phyloP scores from a whole-genome alignment of 1,140 invertebrate genomes.

The Pseudomyrmex flavicornis region DNA sequence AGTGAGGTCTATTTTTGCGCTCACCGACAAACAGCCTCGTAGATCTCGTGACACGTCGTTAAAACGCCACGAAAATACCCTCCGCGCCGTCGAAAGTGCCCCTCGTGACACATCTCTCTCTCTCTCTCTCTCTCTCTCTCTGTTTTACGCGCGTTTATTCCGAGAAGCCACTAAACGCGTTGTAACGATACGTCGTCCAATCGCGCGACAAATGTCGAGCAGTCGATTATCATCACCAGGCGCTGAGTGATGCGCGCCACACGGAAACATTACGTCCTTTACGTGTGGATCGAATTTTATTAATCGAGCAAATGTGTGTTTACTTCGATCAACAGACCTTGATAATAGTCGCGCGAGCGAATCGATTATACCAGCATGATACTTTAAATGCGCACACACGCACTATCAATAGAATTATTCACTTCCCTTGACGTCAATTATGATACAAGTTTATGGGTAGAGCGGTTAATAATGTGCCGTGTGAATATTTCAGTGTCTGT shows the following conservation, averaged over 20 bases:
- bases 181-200: slow-evolving; percentile 42
- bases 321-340: no score
- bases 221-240: slow-evolving; percentile 13
- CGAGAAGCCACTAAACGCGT: slow-evolving; percentile 66
- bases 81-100: slow-evolving; percentile 54
- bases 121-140: background rate
- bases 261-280: background rate
- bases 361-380: background rate
- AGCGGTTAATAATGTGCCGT: slow-evolving; percentile 1
- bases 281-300: background rate
- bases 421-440: slow-evolving; percentile 17
- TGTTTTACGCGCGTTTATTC: slow-evolving; percentile 68
- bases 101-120: slow-evolving; percentile 55
- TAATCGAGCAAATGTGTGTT: background rate
- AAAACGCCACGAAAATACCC: slow-evolving; percentile 75
- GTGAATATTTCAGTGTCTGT: slow-evolving; percentile 57
- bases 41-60: slow-evolving; percentile 80
- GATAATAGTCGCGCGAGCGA: no score
- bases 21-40: slow-evolving; percentile 80
- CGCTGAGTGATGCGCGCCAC: background rate
- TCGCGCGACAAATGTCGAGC: slow-evolving; percentile 33
- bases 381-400: background rate
- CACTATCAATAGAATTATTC: background rate
- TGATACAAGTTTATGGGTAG: slow-evolving; percentile 21
- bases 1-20: slow-evolving; percentile 83